Base-by-base conservation (phyloP, 2,888 invertebrate species). In the Euzophera pinguis region DNA sequence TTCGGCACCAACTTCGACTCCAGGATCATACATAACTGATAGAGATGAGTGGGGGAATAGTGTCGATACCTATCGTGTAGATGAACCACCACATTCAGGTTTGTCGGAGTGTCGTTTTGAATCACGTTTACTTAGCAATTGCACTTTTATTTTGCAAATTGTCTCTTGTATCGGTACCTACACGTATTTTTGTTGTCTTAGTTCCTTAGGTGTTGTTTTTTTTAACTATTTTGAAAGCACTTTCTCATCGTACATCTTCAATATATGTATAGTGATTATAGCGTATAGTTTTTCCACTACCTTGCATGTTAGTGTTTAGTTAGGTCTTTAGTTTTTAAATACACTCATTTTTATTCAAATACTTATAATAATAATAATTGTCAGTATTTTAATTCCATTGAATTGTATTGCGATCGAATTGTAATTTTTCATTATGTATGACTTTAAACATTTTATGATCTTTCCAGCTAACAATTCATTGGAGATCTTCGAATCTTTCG, bases 401-500 rank as follows among this genome's bases (percentile, higher is more conserved):
- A 22, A 22, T 22, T 22, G 5, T 3, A 22, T 22, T 22, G 22
- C 2, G 5, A 5, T 5, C 22, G 22, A 22, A 22, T 22, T n/a
- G n/a, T n/a, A n/a, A n/a, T n/a, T n/a, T 29, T 29, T 32, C 10
- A 32, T 32, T 32, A 10, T 6, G 10, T n/a, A n/a, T n/a, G n/a
- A n/a, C n/a, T n/a, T n/a, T n/a, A 9, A 9, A 3, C 17, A 35
- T 29, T 48, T 29, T 39, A 42, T 49, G 61, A 43, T 66, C 49
- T 65, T 87, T 86, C 61, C 81, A 90, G 90, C 71, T 42, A 78
- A 79, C 57, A 85, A 87, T 60, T 75, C 80, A 8, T 78, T 90
- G 14, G 89, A 89, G 67, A 75, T 90, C 53, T 85, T 91, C 58
- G 93, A 93, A 70, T 92, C 91, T 14, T 88, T 93, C 60, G 92